Evolutionary conservation across 1,140 invertebrate genomes (phyloP), one percentile per base, ranked within the genome.

Genomic region (Stenopsyche tienmushanensis): DNA sequence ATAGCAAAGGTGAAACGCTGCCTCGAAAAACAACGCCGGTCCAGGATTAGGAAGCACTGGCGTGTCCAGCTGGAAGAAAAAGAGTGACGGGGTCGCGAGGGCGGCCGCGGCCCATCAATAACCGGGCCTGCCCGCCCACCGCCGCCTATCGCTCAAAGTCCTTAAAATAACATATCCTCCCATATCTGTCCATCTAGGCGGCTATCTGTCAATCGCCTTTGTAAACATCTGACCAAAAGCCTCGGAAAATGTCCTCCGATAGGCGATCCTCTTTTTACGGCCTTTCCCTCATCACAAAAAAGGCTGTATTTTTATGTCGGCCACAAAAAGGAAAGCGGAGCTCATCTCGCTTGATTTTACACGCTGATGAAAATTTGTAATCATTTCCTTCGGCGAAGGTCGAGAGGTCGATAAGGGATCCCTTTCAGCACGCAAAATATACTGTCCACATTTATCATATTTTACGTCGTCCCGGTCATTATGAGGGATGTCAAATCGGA

Each of bases 21-120:
- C n/a, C n/a, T n/a, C n/a, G n/a, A n/a, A n/a, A n/a, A n/a, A n/a
- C n/a, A n/a, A n/a, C n/a, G n/a, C n/a, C n/a, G n/a, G n/a, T n/a
- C n/a, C n/a, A 26, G 23, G 54, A 25, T 57, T 57, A 41, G 34
- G 34, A 60, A 49, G 23, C 57, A 39, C 41, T 18, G 39, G 42
- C 41, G 21, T 44, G 29, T 42, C 62, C 15, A 29, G 15, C 8
- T n/a, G 41, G 34, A 20, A 34, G 41, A 55, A 58, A 65, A 65
- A 65, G 63, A 58, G 63, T 58, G 63, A 58, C 54, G 53, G 54
- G 63, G 63, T 65, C 63, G 42, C 44, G 41, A 49, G 42, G 53
- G 39, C 63, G 53, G 47, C 63, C 53, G 52, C 63, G 52, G 52
- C 42, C 63, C 52, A 65, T 65, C 63, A 65, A 65, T 65, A 65